Evolutionary conservation across 2,797 vertebrate genomes (phyloP), one percentile per base, ranked within the genome.

Genomic region (Phrynocephalus vlangalii): DNA sequence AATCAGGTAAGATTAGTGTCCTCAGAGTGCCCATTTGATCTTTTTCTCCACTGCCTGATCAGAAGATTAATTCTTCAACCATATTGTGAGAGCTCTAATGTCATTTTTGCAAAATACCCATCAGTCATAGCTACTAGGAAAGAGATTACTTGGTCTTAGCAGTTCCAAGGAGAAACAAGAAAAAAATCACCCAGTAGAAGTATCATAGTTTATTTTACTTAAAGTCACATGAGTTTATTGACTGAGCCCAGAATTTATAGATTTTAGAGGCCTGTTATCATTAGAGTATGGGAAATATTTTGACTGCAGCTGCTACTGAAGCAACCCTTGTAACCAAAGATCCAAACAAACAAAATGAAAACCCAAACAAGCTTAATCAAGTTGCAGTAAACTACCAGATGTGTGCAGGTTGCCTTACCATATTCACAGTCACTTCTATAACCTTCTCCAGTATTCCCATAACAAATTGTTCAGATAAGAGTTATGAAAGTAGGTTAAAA

Each of bases 231-330:
- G 13, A 44, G 67, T 22, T 3, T 33, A 30, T 87, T 85, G 80
- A 26, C 50, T 70, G 71, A 30, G 83, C 76, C 56, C 77, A 56
- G 22, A 76, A 66, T 84, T 89, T 92, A 48, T n/a, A 52, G 77
- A 87, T 33, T 84, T 13, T 30, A 66, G 60, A 76, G 81, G 33
- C 66, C 38, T 66, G 86, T 80, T 82, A 33, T 2, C 24, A 82
- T 71, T 60, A 83, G 84, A 84, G 68, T 76, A 33, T 77, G 52
- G 71, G 60, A 56, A 78, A 13, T 24, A n/a, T 92, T 75, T 86
- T 71, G n/a, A 76, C 44, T 33, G 44, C 86, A 84, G 72, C 72
- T 77, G 33, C 82, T 68, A 85, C 22, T 85, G 77, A 90, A 90
- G 50, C 88, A 85, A 68, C 88, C 24, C 38, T 84, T 73, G 52